Evolutionary conservation across 2,888 invertebrate genomes (phyloP).

Genomic region (Drosophila greeni): DNA sequence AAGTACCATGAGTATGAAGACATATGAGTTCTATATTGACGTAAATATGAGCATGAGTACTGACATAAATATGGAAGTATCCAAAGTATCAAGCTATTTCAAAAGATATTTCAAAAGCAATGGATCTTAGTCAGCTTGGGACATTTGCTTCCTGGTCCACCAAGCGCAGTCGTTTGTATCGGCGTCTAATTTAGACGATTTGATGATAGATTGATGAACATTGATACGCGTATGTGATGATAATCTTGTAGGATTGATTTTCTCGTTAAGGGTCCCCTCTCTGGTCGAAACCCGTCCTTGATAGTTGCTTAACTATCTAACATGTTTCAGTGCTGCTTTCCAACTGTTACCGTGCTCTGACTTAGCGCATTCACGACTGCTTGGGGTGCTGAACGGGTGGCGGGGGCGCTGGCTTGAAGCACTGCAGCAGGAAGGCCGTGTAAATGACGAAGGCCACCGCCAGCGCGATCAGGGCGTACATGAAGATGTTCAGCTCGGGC

Average conservation of each 20-base stretch:
- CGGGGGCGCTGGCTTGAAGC: slow-evolving; percentile 87
- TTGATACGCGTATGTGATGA: slow-evolving; percentile 37
- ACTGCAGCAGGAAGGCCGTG: slow-evolving; percentile 93
- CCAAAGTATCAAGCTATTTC: slow-evolving; percentile 30
- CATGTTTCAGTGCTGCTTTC: slow-evolving; percentile 26
- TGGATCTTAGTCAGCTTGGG: slow-evolving; percentile 38
- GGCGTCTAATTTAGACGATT: slow-evolving; percentile 71
- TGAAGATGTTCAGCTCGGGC: slow-evolving; percentile 94
- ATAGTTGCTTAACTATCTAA: slow-evolving; percentile 38
- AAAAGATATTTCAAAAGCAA: slow-evolving; percentile 37
- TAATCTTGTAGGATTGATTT: slow-evolving; percentile 42
- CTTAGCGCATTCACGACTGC: slow-evolving; percentile 75
- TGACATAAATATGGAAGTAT: slow-evolving; percentile 38
- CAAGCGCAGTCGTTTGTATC: slow-evolving; percentile 46
- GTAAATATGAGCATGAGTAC: slow-evolving; percentile 26
- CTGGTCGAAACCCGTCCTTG: slow-evolving; percentile 35
- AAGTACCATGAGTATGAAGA: slow-evolving; percentile 27
- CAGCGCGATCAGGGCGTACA: slow-evolving; percentile 93
- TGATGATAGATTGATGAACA: slow-evolving; percentile 47
- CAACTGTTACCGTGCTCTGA: slow-evolving; percentile 33
- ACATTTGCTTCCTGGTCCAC: not conserved
- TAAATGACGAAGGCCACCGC: slow-evolving; percentile 92
- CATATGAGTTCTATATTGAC: slow-evolving; percentile 33
- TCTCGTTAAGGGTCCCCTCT: slow-evolving; percentile 32
- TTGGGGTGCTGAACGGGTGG: slow-evolving; percentile 80